Percentiles rank a stretch among this genome's conserved stretches.
phyloP scores from a whole-genome alignment of 1,140 invertebrate species.

The Lepidurus arcticus region DNA sequence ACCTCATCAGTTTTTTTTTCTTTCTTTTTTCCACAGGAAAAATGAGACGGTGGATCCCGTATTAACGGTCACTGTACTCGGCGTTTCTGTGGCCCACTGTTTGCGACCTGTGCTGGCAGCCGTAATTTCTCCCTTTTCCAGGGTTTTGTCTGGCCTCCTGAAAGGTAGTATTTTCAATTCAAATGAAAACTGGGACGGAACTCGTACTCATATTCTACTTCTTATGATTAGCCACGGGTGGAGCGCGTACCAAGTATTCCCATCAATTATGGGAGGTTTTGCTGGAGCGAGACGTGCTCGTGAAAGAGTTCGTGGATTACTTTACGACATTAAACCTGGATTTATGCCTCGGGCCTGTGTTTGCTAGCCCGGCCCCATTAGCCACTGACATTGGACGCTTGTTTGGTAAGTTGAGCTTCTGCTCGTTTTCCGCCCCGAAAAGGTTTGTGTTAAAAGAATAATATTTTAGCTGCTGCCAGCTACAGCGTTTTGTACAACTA shows the following conservation, averaged over 20 bases:
- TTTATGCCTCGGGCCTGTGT: slow-evolving; percentile 32
- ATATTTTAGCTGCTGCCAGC: slow-evolving; percentile 34
- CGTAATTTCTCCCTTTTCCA: neutral
- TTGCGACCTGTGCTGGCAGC: neutral
- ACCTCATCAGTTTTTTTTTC: slow-evolving; percentile 2
- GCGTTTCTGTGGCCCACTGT: neutral
- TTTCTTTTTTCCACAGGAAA: neutral
- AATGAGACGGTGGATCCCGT: slow-evolving; percentile 25
- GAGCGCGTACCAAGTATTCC: slow-evolving; percentile 21
- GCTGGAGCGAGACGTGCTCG: slow-evolving; percentile 8
- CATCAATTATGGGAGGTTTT: slow-evolving; percentile 32
- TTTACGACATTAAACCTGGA: slow-evolving; percentile 31
- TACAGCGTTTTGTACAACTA: slow-evolving; percentile 43
- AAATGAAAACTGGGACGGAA: slow-evolving; percentile 11
- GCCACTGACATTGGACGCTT: slow-evolving; percentile 26
- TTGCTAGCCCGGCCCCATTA: slow-evolving; percentile 32
- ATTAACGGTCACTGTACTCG: slow-evolving; percentile 11
- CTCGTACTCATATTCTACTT: neutral
- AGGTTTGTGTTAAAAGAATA: neutral
- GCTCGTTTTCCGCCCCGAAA: neutral
- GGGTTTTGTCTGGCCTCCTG: neutral
- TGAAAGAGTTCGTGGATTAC: slow-evolving; percentile 22
- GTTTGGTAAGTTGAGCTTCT: slow-evolving; percentile 27
- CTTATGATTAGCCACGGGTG: slow-evolving; percentile 30
- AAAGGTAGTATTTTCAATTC: neutral